Percentiles rank a stretch among this genome's conserved stretches.
phyloP scores from a whole-genome alignment of 2,113 vertebrate genomes.

The Sitta europaea region DNA sequence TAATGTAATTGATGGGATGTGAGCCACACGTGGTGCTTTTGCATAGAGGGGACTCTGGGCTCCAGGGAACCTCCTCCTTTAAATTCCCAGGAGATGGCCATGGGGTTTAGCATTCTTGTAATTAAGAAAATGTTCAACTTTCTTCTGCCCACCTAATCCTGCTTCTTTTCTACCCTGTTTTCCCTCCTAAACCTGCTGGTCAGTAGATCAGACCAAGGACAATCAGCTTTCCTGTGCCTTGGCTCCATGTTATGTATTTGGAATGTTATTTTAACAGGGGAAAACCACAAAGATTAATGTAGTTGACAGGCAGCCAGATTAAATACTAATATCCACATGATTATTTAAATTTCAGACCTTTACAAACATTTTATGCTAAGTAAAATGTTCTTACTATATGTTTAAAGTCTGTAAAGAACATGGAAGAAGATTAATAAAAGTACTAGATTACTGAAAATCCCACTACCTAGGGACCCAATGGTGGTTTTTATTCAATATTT shows the following conservation, averaged over 20 bases:
- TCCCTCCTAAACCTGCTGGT: not conserved
- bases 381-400: constrained; percentile 29
- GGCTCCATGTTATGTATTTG: not conserved
- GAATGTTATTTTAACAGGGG: not conserved
- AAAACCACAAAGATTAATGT: constrained; percentile 6
- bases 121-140: not conserved
- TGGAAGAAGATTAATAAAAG: constrained; percentile 54
- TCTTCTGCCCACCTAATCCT: not conserved
- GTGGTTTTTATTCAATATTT: not conserved
- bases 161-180: not conserved
- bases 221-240: not conserved
- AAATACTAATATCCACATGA: constrained; percentile 44
- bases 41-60: not conserved
- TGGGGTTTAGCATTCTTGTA: not conserved
- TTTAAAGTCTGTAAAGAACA: constrained; percentile 25
- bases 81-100: not conserved
- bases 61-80: not conserved
- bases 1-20: not conserved
- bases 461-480: constrained; percentile 13
- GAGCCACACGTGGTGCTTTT: not conserved
- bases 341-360: constrained; percentile 52
- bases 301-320: constrained; percentile 35
- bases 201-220: not conserved
- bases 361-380: constrained; percentile 21
- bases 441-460: constrained; percentile 59